Base-by-base conservation (phyloP, 2,888 invertebrate species). In the Nymphalis urticae region DNA sequence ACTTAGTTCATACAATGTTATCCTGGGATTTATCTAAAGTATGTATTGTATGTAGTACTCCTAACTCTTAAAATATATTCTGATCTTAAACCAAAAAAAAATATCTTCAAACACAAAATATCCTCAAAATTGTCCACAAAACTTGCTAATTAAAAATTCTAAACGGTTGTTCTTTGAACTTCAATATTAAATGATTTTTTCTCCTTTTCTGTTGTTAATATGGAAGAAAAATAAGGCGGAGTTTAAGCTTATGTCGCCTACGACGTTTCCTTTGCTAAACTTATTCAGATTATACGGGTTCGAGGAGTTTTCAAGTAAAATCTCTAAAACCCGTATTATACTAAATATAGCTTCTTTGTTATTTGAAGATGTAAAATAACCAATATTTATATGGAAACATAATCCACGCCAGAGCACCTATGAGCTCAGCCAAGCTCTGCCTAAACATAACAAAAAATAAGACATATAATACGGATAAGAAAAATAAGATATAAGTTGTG, bases 151-250 rank as follows among this genome's bases (percentile, higher is more conserved):
- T 56, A 32, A 56, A 56, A 56, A 10, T 53, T 56, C 56, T n/a
- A 7, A 32, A 54, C 21, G 6, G 27, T 32, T 56, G 56, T 56
- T 17, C n/a, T n/a, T 56, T n/a, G n/a, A 56, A 56, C 8, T 56
- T 56, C 2, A 56, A 32, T n/a, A n/a, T 56, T 56, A 56, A 56
- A 32, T 32, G 56, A 19, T 56, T 56, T 56, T 56, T 56, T 8
- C 10, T n/a, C 16, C 17, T 17, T 53, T 17, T 32, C n/a, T 56
- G 32, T 56, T 32, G 36, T 53, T 42, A 21, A 24, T 53, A 56
- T 32, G 36, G 17, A 32, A 32, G 56, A 6, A 24, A 24, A 24
- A 6, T 17, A 10, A 27, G 4, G 8, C n/a, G 56, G n/a, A 56
- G 32, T 32, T 36, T 10, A 2, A 32, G 17, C 24, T 53, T 19